Evolutionary conservation across 2,888 invertebrate genomes (phyloP).

Genomic region (Dioctria rufipes): DNA sequence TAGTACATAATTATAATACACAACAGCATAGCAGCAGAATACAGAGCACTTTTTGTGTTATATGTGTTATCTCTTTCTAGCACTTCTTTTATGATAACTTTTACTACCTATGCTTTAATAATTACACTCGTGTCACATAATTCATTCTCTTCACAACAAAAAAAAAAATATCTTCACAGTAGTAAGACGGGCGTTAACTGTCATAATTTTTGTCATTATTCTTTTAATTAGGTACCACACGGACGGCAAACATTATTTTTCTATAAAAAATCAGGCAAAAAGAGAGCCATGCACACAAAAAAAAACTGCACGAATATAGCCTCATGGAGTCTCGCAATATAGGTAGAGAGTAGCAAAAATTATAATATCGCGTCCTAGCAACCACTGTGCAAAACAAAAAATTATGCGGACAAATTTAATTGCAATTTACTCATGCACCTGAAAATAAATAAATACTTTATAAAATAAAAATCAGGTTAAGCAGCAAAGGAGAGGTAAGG

Average conservation of each 20-base stretch:
- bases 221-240: background rate
- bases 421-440: slow-evolving; percentile 43
- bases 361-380: slow-evolving; percentile 23
- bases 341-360: slow-evolving; percentile 4
- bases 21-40: slow-evolving; percentile 15
- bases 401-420: slow-evolving; percentile 14
- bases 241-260: background rate
- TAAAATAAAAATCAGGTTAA: slow-evolving; percentile 11
- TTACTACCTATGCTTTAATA: background rate
- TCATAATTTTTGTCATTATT: slow-evolving; percentile 26
- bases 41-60: background rate
- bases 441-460: slow-evolving; percentile 41
- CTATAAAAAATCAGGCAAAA: background rate
- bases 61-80: slow-evolving; percentile 14
- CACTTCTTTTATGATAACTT: slow-evolving; percentile 8
- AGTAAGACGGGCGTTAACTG: slow-evolving; percentile 42
- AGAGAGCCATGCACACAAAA: background rate
- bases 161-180: background rate
- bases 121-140: background rate
- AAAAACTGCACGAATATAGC: slow-evolving; percentile 5
- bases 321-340: background rate
- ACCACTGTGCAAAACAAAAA: slow-evolving; percentile 28
- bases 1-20: background rate
- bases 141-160: background rate
- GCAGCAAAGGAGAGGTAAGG: background rate